Percentiles rank a stretch among this genome's conserved stretches.
Conservation (phyloP, 2,797 vertebrate genomes). For the Siniperca scherzeri region DNA sequence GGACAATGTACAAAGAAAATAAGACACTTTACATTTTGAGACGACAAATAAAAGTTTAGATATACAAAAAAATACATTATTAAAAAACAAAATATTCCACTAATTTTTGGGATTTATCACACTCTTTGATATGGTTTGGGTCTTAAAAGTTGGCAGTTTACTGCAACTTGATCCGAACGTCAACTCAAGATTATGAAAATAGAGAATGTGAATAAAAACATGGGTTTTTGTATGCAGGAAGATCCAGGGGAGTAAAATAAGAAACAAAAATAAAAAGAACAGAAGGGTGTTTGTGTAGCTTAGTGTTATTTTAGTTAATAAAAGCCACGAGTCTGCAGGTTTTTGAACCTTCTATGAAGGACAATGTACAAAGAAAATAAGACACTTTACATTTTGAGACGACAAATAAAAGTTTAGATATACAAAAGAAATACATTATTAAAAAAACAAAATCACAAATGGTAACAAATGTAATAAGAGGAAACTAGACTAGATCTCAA, state of each 20-base stretch:
- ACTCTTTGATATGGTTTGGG: constrained; percentile 31
- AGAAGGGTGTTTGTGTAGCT: constrained; percentile 14
- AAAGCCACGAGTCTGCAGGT: constrained; percentile 42
- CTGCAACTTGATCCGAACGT: constrained; percentile 1
- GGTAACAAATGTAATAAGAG: constrained; percentile 50
- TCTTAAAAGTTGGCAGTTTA: constrained; percentile 16
- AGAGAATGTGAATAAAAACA: background rate
- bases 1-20: constrained; percentile 68
- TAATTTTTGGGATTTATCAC: constrained; percentile 7
- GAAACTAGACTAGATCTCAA: constrained; percentile 46
- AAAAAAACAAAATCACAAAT: constrained; percentile 52
- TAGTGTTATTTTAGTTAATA: constrained; percentile 56
- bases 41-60: constrained; percentile 76
- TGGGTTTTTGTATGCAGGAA: constrained; percentile 10
- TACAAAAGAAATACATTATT: constrained; percentile 76
- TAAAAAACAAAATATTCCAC: constrained; percentile 39
- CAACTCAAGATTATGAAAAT: constrained; percentile 45
- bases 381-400: constrained; percentile 76
- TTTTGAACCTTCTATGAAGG: constrained; percentile 49
- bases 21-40: constrained; percentile 77
- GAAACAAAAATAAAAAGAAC: background rate
- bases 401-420: constrained; percentile 78
- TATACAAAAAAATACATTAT: constrained; percentile 79
- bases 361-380: constrained; percentile 71
- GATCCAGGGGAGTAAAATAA: background rate